Evolutionary conservation across 1,140 invertebrate genomes (phyloP), one percentile per base, ranked within the genome.

Genomic region (Streblospio benedicti): DNA sequence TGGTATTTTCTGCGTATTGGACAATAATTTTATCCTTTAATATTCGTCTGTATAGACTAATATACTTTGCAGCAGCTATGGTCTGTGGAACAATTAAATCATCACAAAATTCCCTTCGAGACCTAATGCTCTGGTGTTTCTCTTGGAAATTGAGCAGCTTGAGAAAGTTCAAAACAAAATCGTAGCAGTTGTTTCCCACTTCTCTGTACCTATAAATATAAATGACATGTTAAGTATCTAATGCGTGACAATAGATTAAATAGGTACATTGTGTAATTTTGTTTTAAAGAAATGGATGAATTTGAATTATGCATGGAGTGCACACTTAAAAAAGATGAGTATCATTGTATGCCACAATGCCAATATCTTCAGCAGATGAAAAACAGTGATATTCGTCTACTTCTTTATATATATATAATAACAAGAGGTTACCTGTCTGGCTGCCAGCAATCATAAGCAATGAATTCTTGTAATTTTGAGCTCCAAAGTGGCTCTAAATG

Each of bases 181-280:
- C 45, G 16, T 47, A 47, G 45, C 45, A 47, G 45, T 47, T 47
- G 45, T 47, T 47, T 23, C 30, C 45, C 14, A 28, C 30, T 28
- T 47, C 23, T 18, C 23, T 27, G 30, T 47, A 47, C 45, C 45
- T 47, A 28, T 28, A 18, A 18, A 45, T 0, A 45, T 27, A 18
- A n/a, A 18, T 23, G 25, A 20, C 43, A 44, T 44, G 4, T 20
- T 6, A 2, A 6, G 43, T n/a, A n/a, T n/a, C n/a, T n/a, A n/a
- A n/a, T n/a, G n/a, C n/a, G n/a, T n/a, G n/a, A n/a, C n/a, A n/a
- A n/a, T n/a, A n/a, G n/a, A n/a, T n/a, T n/a, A n/a, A n/a, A n/a
- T n/a, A n/a, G n/a, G n/a, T n/a, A n/a, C n/a, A n/a, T n/a, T n/a
- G n/a, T n/a, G n/a, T n/a, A n/a, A n/a, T n/a, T n/a, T n/a, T n/a